Base-by-base conservation (phyloP, 2,888 invertebrate genomes). In the Phanerotoma sp. region DNA sequence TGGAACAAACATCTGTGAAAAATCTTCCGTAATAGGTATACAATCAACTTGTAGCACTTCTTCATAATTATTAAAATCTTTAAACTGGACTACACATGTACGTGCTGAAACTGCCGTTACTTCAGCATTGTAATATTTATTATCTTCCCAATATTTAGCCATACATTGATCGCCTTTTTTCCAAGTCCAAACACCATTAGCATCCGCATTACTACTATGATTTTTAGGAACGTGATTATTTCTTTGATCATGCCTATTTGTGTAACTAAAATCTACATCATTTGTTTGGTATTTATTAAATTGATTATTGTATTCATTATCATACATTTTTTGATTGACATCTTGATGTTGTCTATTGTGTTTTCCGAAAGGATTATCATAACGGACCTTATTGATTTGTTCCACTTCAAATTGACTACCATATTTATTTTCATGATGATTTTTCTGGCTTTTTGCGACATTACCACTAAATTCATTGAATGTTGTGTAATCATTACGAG, bases 91-190 rank as follows among this genome's bases (percentile, higher is more conserved):
- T 32, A 92, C 91, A 63, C 89, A 91, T 1, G 93, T 93, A 66
- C 83, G 86, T n/a, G 88, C 85, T 0, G 91, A 89, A 46, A 91
- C 83, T 4, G 87, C 91, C 0, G 89, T 91, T 41, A 93, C 86
- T 74, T 87, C 85, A 10, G 92, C 92, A 71, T 89, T 88, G 66
- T 93, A 93, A 78, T 86, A 91, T 89, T 91, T 78, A 69, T 89
- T 88, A 78, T 94, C 94, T 76, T 94, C 93, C 94, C 94, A 94
- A 78, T 95, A 95, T 70, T 92, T 90, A 6, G 94, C 94, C 78
- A 93, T 82, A 71, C 93, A 93, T 57, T 87, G 84, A 72, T 93
- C 93, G 10, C 92, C 93, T 46, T 85, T 79, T 71, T 86, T 87
- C 91, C 90, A 92, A 62, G 81, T 81, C 74, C 79, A 77, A 32